Evolutionary conservation across 2,113 vertebrate species (phyloP).

Genomic region (Pardalotus punctatus): DNA sequence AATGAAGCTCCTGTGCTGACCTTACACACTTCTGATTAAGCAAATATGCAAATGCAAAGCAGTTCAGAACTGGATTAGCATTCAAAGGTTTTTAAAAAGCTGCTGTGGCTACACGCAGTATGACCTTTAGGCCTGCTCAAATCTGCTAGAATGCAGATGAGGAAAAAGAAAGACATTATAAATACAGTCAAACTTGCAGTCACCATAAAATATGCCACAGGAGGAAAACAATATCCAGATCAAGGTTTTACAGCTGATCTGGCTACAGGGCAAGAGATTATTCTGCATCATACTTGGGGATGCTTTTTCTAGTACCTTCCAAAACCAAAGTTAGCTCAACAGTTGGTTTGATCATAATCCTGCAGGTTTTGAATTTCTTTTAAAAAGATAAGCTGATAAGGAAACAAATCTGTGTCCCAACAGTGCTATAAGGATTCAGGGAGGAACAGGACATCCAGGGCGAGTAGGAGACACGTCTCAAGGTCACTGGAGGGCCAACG

Average conservation of each 20-base stretch:
- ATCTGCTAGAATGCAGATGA: conserved; percentile 44
- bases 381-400: too few relatives aligned
- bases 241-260: neutral
- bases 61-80: conserved; percentile 42
- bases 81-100: conserved; percentile 56
- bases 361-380: too few relatives aligned
- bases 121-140: conserved; percentile 56
- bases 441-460: neutral
- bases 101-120: conserved; percentile 11
- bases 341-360: neutral
- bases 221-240: neutral
- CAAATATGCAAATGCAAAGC: conserved; percentile 64
- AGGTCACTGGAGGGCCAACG: neutral
- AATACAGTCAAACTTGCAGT: conserved; percentile 8
- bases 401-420: neutral
- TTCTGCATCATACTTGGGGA: neutral
- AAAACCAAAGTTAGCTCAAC: neutral
- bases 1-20: conserved; percentile 52
- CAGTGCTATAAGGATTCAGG: neutral
- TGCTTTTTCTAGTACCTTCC: neutral
- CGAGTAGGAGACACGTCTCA: neutral
- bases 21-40: conserved; percentile 63
- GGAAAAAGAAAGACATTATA: conserved; percentile 4
- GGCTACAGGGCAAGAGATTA: neutral
- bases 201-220: neutral